These are phyloP conservation scores for Ochropleura plecta DNA, from an alignment of 2,888 invertebrate genomes.

Conservation along the genomic window DNA sequence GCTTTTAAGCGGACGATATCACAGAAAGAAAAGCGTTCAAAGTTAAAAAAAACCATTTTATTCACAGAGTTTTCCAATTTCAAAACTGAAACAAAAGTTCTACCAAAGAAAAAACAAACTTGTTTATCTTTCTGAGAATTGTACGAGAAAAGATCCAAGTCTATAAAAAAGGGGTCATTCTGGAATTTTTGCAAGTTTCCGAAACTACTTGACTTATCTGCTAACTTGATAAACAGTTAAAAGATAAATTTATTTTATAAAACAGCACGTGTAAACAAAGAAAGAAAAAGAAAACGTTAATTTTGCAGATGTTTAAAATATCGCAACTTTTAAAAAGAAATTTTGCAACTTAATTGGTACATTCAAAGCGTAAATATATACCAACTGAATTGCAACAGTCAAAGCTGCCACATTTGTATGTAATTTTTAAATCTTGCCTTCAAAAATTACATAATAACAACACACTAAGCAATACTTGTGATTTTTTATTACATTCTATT, in stretches of 20 bases:
- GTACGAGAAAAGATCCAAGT: background rate
- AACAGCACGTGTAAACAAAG: background rate
- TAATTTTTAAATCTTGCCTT: slow-evolving; percentile 18
- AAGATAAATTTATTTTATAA: background rate
- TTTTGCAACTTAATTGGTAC: background rate
- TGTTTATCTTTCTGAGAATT: slow-evolving; percentile 16
- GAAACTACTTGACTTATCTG: no score
- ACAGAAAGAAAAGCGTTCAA: slow-evolving; percentile 1
- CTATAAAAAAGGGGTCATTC: background rate
- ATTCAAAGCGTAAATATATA: background rate
- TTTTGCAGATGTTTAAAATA: background rate
- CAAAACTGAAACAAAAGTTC: slow-evolving; percentile 14
- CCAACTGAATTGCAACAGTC: background rate
- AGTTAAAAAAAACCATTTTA: slow-evolving; percentile 19
- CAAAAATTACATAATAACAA: no score
- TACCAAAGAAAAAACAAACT: slow-evolving; percentile 4
- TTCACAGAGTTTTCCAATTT: slow-evolving; percentile 25
- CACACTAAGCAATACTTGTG: slow-evolving; percentile 7
- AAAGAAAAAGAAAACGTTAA: no score
- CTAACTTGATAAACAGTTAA: no score
- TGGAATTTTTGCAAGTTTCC: background rate
- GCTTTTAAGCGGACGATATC: slow-evolving; percentile 18
- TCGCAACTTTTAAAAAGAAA: background rate
- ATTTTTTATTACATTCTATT: background rate
- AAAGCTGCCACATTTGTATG: slow-evolving; percentile 2